phyloP scores from a whole-genome alignment of 2,797 vertebrate genomes.

The Aldrovandia affinis region DNA sequence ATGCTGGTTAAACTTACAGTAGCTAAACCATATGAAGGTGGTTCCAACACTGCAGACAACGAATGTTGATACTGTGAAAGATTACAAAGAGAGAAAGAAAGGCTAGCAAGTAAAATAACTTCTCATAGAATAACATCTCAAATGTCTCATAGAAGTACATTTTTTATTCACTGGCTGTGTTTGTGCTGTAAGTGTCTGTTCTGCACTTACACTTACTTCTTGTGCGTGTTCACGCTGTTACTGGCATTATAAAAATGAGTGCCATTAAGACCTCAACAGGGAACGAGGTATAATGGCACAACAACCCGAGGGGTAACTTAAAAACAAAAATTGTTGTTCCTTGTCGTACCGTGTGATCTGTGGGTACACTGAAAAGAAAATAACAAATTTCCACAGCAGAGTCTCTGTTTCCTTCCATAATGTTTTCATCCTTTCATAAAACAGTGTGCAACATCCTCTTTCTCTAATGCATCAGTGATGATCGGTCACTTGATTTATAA shows the following conservation, averaged over 20 bases:
- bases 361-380: background rate
- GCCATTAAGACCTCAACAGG: background rate
- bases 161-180: background rate
- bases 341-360: background rate
- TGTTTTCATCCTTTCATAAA: no score
- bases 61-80: no score
- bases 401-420: no score
- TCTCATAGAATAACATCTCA: no score
- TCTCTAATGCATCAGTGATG: no score
- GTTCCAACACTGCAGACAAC: no score
- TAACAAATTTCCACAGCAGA: background rate
- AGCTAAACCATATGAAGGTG: no score
- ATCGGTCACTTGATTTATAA: no score
- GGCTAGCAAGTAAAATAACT: background rate
- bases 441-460: no score
- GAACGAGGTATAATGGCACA: background rate
- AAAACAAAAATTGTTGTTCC: background rate
- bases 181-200: background rate
- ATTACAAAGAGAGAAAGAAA: no score
- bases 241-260: background rate
- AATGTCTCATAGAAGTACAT: background rate
- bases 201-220: background rate
- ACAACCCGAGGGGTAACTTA: background rate
- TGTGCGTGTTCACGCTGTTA: no score
- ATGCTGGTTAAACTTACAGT: no score